These are phyloP conservation scores for Mormyrus iriodes DNA, from an alignment of 2,113 vertebrate genomes.

Conservation along the genomic window DNA sequence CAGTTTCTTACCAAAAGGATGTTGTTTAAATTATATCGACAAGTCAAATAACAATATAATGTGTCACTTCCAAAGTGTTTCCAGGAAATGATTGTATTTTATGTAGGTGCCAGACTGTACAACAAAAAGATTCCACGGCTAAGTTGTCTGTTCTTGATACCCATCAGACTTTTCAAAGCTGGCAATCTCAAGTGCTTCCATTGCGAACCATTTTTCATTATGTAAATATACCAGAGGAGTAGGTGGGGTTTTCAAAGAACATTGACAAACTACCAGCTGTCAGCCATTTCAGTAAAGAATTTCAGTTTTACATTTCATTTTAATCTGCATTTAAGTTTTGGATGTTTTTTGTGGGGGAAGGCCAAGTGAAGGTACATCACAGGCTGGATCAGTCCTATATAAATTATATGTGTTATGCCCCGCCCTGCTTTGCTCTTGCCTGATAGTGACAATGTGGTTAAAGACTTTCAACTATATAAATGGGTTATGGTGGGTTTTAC, in stretches of 20 bases:
- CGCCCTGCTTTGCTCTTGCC: no score
- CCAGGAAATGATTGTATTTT: not conserved
- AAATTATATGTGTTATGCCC: no score
- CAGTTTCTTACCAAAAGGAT: not conserved
- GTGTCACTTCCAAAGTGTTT: no score
- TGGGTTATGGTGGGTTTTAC: not conserved
- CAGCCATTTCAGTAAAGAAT: not conserved
- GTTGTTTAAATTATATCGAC: not conserved
- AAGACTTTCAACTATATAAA: not conserved
- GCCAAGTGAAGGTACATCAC: not conserved
- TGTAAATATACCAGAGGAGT: not conserved
- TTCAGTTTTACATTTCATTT: not conserved
- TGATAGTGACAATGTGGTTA: no score
- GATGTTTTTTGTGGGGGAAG: not conserved
- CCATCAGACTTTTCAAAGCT: not conserved
- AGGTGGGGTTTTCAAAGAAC: not conserved
- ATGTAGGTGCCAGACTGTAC: not conserved
- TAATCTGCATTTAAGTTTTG: not conserved
- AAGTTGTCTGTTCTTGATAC: not conserved
- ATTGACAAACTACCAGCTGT: no score
- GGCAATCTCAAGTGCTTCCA: not conserved
- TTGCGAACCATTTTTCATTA: not conserved
- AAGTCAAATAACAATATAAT: not conserved
- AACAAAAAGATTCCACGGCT: not conserved
- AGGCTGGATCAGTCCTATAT: not conserved